phyloP scores from a whole-genome alignment of 2,797 vertebrate genomes.

The Poeciliopsis infans region DNA sequence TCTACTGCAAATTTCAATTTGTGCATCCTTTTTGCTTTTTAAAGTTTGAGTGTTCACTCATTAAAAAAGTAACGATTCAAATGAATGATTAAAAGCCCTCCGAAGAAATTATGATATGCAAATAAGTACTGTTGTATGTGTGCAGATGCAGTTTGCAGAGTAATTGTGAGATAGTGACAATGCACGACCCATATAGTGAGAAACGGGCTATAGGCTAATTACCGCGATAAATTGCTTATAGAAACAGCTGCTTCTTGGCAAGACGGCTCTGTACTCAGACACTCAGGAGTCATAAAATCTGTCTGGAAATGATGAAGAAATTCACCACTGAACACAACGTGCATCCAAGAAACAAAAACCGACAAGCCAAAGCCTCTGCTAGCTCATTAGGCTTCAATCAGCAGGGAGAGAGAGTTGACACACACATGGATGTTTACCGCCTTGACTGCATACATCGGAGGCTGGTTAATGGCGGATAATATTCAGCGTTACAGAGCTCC shows the following conservation, averaged over 20 bases:
- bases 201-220: conserved; percentile 49
- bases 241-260: conserved; percentile 42
- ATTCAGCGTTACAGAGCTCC: conserved; percentile 16
- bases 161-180: conserved; percentile 35
- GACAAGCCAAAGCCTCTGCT: neutral
- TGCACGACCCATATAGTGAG: conserved; percentile 30
- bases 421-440: conserved; percentile 10
- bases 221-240: conserved; percentile 34
- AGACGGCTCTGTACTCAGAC: conserved; percentile 4
- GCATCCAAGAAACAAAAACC: neutral
- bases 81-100: neutral
- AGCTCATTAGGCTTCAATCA: conserved; percentile 23
- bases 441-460: conserved; percentile 30
- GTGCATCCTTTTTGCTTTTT: neutral
- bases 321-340: neutral
- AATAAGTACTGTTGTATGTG: conserved; percentile 35
- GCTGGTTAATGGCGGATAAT: conserved; percentile 13
- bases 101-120: neutral
- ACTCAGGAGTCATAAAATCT: neutral
- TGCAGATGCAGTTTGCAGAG: conserved; percentile 35
- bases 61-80: neutral
- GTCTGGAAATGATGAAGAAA: conserved; percentile 5
- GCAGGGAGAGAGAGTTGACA: conserved; percentile 5
- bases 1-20: neutral
- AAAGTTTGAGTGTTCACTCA: neutral